A percentile compares a stretch with the other conserved stretches of the same genome.
Evolutionary conservation across 2,113 vertebrate genomes (phyloP).

Genomic region (Podilymbus podiceps): DNA sequence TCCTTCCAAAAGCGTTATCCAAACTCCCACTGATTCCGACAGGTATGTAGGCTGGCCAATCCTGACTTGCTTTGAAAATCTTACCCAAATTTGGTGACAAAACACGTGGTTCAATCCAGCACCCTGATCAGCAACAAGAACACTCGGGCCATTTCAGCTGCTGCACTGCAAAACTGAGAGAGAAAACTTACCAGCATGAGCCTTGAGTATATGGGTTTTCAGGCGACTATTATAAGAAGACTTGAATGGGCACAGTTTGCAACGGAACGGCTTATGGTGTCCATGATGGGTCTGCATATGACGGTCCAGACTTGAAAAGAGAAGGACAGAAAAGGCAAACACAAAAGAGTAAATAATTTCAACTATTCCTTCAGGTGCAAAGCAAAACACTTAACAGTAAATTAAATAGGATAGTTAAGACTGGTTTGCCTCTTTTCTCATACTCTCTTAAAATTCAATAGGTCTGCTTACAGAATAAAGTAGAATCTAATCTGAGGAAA

Average conservation of each 20-base stretch:
- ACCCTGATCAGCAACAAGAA: constrained; percentile 3
- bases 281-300: constrained; percentile 98
- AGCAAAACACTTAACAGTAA: not conserved
- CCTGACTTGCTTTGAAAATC: not conserved
- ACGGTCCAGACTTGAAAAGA: constrained; percentile 86
- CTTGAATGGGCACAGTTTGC: constrained; percentile 98
- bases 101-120: not conserved
- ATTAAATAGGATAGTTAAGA: not conserved
- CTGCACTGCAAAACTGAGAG: not conserved
- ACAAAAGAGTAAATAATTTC: not conserved
- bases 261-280: constrained; percentile 97
- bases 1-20: not conserved
- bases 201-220: constrained; percentile 95
- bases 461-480: not conserved
- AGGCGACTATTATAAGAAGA: constrained; percentile 95
- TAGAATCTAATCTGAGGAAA: not conserved
- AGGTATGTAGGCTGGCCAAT: not conserved
- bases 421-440: not conserved
- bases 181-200: constrained; percentile 88
- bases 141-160: not conserved
- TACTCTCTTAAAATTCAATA: not conserved
- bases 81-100: constrained; percentile 26
- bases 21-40: not conserved
- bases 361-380: not conserved
- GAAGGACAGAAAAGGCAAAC: not conserved